Evolutionary conservation across 2,113 vertebrate genomes (phyloP), one percentile per base, ranked within the genome.

Genomic region (Leptocoma aspasia): DNA sequence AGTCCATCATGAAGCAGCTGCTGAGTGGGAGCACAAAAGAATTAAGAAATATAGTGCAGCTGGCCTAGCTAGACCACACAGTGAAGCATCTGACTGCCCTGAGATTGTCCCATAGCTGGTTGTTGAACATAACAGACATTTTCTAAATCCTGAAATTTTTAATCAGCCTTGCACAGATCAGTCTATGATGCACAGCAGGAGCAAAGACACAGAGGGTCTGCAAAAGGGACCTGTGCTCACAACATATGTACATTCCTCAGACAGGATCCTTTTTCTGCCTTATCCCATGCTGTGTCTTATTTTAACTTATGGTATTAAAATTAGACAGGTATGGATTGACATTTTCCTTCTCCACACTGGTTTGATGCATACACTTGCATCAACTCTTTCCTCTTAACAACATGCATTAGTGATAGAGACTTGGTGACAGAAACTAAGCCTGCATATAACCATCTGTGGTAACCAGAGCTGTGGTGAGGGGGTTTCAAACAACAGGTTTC

Each of bases 1-100:
- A 96, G 6, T 91, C 90, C 97, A 97, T 98, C 33, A 6, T 76
- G 92, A 94, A 95, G 73, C 1, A 1, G 35, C 24, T 70, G 71
- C 35, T 42, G 26, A n/a, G 50, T 83, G 44, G 64, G 61, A 90
- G 26, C 47, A 72, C 52, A 73, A 84, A 90, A 69, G 13, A 90
- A 82, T 45, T 45, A 59, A 75, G 13, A 53, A 45, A 69, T 57
- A 44, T 54, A 66, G 50, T 70, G 35, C 31, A 42, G 21, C 21
- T 85, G 77, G 50, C 33, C 21, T 64, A 72, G 23, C 15, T 69
- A 31, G 24, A 73, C 59, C 44, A 66, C 14, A 28, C 6, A 16
- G 15, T 14, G 27, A 72, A 72, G 47, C 33, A 64, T 19, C 60
- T 92, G 7, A 27, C 33, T 77, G 59, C 64, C 24, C n/a, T 33